Base-by-base conservation (phyloP, 2,888 invertebrate genomes). In the Spicauda simplicius region DNA sequence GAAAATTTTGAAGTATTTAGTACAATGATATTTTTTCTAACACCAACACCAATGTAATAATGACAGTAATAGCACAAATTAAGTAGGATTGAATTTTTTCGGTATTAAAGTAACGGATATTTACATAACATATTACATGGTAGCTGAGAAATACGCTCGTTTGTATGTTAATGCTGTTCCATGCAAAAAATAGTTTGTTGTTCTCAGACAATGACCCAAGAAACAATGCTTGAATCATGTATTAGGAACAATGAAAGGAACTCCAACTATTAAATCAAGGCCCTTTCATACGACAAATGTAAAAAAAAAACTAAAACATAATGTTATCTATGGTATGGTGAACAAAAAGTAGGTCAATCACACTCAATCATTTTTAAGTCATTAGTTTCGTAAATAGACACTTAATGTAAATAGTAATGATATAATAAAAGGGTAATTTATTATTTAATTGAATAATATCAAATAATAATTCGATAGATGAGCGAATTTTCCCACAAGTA, bases 401-500 rank as follows among this genome's bases (percentile, higher is more conserved):
- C n/a, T 59, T 48, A 11, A 59, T 2, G 48, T 16, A n/a, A n/a
- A 57, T 37, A 18, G 33, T 57, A n/a, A 63, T 37, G 16, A 25
- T 25, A 25, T 19, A 48, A 19, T 61, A 11, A 54, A 19, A 25
- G 41, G 53, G 52, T 41, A 18, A 6, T 57, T 56, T 33, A 7
- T 45, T 52, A 20, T 48, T 54, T 12, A 20, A 18, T 45, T 37
- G 16, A 19, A 54, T 59, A 48, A 18, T 60, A 60, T 55, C 54
- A 55, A 54, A 30, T 10, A 54, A 60, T 66, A 60, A 79, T 81
- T 85, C 79, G 77, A 85, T 87, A 82, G 81, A 84, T 80, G 75
- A 80, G 83, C 80, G 77, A 84, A 85, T 88, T 89, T 90, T 90
- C 91, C 84, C 87, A 90, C 85, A 80, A 77, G 75, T 72, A 69